phyloP scores from a whole-genome alignment of 2,888 invertebrate species.

The Branchellion lobata region DNA sequence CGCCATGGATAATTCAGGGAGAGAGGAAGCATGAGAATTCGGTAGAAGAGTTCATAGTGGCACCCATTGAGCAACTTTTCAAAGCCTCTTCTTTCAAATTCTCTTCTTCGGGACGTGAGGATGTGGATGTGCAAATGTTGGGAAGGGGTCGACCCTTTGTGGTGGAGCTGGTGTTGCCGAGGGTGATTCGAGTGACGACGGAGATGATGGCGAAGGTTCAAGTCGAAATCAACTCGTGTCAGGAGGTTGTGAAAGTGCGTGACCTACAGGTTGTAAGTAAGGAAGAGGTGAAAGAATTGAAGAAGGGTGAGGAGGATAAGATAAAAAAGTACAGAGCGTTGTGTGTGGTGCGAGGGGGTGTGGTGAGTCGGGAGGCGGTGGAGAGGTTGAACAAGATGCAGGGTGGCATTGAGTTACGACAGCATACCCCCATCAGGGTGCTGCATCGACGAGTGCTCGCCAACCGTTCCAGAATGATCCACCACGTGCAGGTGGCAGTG shows the following conservation, averaged over 20 bases:
- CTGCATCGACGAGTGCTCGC: slow-evolving; percentile 78
- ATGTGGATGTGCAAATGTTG: slow-evolving; percentile 91
- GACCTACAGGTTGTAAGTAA: slow-evolving; percentile 72
- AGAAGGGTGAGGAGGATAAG: slow-evolving; percentile 84
- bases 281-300: slow-evolving; percentile 70
- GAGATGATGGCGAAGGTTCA: slow-evolving; percentile 68
- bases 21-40: slow-evolving; percentile 79
- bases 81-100: slow-evolving; percentile 70
- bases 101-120: slow-evolving; percentile 89
- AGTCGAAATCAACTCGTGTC: slow-evolving; percentile 64
- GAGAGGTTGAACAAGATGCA: slow-evolving; percentile 61
- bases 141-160: slow-evolving; percentile 84
- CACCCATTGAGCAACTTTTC: slow-evolving; percentile 69
- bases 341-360: slow-evolving; percentile 54
- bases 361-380: slow-evolving; percentile 40
- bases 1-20: slow-evolving; percentile 87
- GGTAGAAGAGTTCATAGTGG: slow-evolving; percentile 83
- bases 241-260: slow-evolving; percentile 66
- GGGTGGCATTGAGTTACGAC: slow-evolving; percentile 68
- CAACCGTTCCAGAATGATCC: slow-evolving; percentile 70
- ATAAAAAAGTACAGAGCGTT: slow-evolving; percentile 82
- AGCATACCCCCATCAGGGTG: slow-evolving; percentile 86
- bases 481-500: slow-evolving; percentile 66
- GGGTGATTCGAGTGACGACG: slow-evolving; percentile 62
- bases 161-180: slow-evolving; percentile 74